Conservation (phyloP, 2,888 invertebrate genomes). For the Petrolisthes manimaculis region DNA sequence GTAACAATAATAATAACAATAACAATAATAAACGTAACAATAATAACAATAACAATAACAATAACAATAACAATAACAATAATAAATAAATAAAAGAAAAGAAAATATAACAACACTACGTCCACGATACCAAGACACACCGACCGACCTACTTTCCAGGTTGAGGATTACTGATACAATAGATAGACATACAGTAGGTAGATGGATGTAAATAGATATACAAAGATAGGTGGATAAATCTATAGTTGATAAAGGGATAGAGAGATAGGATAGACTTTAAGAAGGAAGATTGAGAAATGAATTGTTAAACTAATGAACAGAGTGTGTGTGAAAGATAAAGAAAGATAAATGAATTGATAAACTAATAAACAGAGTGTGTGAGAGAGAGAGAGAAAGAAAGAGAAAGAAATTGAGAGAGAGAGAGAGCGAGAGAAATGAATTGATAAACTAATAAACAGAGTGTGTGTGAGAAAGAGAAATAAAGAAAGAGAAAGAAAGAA, state of each 20-base stretch:
- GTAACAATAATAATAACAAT: too few species aligned
- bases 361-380: not conserved
- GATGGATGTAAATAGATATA: not conserved
- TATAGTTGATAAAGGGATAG: not conserved
- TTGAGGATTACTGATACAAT: not conserved
- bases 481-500: not conserved
- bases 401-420: not conserved
- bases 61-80: too few species aligned
- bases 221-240: not conserved
- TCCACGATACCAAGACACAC: too few species aligned
- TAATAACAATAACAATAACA: too few species aligned
- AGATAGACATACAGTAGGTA: not conserved
- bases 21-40: too few species aligned
- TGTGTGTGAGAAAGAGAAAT: not conserved
- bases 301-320: not conserved
- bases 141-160: too few species aligned
- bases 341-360: not conserved
- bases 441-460: not conserved
- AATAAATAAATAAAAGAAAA: too few species aligned
- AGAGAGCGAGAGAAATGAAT: not conserved
- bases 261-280: not conserved
- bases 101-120: too few species aligned
- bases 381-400: not conserved
- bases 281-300: not conserved
- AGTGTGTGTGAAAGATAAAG: not conserved